Conservation (phyloP, 2,113 vertebrate genomes). For the Cairina moschata region DNA sequence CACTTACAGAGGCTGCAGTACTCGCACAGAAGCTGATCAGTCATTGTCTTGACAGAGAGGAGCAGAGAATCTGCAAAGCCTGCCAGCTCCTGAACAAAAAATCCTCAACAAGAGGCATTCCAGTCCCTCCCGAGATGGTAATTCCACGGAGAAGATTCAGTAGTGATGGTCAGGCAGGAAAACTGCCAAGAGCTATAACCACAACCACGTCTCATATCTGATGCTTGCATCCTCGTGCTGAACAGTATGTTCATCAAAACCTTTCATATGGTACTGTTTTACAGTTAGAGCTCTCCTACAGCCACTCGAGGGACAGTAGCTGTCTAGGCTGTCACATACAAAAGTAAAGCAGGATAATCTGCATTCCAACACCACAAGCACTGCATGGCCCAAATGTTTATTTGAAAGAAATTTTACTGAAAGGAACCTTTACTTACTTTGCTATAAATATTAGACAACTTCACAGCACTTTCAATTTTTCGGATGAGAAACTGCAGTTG, state of each 20-base stretch:
- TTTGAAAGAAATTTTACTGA: background rate
- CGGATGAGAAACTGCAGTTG: slow-evolving; percentile 5
- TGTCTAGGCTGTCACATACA: background rate
- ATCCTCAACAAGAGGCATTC: background rate
- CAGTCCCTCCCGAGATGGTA: background rate
- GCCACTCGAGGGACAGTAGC: background rate
- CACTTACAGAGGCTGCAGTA: background rate
- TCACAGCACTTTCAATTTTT: slow-evolving; percentile 5
- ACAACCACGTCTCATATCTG: background rate
- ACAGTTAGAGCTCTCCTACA: background rate
- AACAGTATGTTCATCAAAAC: background rate
- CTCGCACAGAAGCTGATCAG: background rate
- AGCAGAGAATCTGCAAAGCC: background rate
- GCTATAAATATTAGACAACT: slow-evolving; percentile 11
- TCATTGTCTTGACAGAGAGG: background rate
- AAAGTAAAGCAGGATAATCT: slow-evolving; percentile 22
- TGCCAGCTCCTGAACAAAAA: background rate
- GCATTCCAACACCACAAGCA: background rate
- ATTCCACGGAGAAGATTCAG: background rate
- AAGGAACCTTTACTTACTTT: slow-evolving; percentile 26
- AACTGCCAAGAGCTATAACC: background rate
- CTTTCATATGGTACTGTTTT: background rate
- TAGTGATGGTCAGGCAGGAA: background rate
- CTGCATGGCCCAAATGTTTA: background rate
- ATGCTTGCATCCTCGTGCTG: background rate